phyloP scores from a whole-genome alignment of 1,140 invertebrate species.

The Diorhabda sublineata region DNA sequence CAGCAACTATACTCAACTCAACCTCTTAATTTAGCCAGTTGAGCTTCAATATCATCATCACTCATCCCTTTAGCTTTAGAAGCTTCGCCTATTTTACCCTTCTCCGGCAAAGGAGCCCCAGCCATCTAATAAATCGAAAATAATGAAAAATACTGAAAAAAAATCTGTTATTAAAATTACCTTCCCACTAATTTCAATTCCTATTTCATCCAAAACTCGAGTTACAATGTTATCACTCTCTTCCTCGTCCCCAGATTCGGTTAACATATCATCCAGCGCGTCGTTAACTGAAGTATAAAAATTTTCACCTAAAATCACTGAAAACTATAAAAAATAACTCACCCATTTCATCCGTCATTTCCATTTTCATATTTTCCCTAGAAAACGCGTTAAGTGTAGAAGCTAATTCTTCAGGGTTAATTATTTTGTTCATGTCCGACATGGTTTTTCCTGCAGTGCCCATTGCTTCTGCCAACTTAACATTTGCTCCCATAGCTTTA shows the following conservation, averaged over 20 bases:
- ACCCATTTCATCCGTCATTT: slow-evolving; percentile 95
- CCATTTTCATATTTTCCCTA: slow-evolving; percentile 80
- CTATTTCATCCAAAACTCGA: slow-evolving; percentile 91
- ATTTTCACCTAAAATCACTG: not conserved
- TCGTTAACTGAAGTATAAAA: slow-evolving; percentile 72
- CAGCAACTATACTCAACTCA: slow-evolving; percentile 3
- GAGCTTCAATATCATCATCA: slow-evolving; percentile 73
- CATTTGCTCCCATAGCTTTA: slow-evolving; percentile 84
- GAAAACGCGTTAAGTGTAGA: slow-evolving; percentile 79
- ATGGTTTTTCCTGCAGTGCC: slow-evolving; percentile 82
- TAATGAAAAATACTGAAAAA: not conserved
- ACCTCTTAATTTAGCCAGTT: slow-evolving; percentile 69
- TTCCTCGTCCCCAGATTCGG: slow-evolving; percentile 85
- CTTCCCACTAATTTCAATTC: slow-evolving; percentile 89
- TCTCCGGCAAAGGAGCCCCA: slow-evolving; percentile 40
- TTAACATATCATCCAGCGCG: slow-evolving; percentile 83
- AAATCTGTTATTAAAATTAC: slow-evolving; percentile 47
- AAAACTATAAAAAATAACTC: slow-evolving; percentile 40
- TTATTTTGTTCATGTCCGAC: slow-evolving; percentile 80
- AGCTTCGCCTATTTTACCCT: slow-evolving; percentile 57
- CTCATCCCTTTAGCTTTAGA: slow-evolving; percentile 51
- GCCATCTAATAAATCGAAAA: slow-evolving; percentile 50
- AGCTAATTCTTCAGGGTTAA: slow-evolving; percentile 80
- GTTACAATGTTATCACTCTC: slow-evolving; percentile 82
- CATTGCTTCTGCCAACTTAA: slow-evolving; percentile 82